Evolutionary conservation across 2,888 invertebrate species (phyloP).

Genomic region (Baccha elongata): DNA sequence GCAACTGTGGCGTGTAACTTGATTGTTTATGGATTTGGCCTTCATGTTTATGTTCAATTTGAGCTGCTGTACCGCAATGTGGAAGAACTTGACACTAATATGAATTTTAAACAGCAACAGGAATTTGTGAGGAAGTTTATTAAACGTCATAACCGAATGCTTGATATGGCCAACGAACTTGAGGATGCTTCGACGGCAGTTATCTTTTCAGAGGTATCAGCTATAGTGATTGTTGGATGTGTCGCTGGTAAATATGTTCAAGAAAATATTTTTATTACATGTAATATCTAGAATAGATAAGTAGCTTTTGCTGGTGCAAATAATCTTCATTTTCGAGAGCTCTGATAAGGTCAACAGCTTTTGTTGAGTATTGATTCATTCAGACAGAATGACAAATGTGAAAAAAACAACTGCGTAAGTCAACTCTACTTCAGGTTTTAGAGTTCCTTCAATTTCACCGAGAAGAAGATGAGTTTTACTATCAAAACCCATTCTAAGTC

Average conservation of each 20-base stretch:
- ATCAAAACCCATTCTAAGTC: too few species aligned
- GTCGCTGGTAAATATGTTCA: slow-evolving; percentile 22
- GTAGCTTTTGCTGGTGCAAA: too few species aligned
- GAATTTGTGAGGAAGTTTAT: slow-evolving; percentile 10
- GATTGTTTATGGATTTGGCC: slow-evolving; percentile 20
- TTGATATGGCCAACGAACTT: slow-evolving; percentile 10
- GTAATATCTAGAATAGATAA: too few species aligned
- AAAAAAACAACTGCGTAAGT: too few species aligned
- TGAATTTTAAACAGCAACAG: background rate
- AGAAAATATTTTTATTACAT: too few species aligned
- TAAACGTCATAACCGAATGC: slow-evolving; percentile 9
- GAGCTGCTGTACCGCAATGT: slow-evolving; percentile 1
- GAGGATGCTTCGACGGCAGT: slow-evolving; percentile 24
- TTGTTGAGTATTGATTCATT: too few species aligned
- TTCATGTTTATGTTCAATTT: slow-evolving; percentile 25
- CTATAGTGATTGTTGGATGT: slow-evolving; percentile 22
- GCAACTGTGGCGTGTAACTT: slow-evolving; percentile 29
- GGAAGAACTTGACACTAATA: background rate
- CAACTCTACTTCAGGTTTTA: too few species aligned
- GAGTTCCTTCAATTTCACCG: too few species aligned
- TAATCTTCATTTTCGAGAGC: too few species aligned
- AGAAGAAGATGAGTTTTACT: too few species aligned
- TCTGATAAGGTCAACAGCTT: too few species aligned
- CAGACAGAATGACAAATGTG: too few species aligned
- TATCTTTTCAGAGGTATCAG: slow-evolving; percentile 22